Base-by-base conservation (phyloP, 2,113 vertebrate species). In the Pedionomus torquatus region DNA sequence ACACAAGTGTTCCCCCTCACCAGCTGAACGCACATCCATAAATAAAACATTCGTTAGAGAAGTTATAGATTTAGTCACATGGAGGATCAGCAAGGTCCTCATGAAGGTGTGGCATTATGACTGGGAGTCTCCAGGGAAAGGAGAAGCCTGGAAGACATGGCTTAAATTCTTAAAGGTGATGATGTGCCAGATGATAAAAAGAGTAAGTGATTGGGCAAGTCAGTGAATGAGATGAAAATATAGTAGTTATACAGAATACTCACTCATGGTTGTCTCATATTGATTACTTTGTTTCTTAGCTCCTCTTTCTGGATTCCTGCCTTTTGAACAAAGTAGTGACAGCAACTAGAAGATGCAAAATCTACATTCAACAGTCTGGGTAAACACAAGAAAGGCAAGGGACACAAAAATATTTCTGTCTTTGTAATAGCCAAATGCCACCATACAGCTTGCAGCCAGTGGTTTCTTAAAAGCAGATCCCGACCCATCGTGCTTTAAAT, bases 11-110 rank as follows among this genome's bases (percentile, higher is more conserved):
- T 92, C n/a, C 43, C 49, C 37, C 51, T 93, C 60, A 77, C 44
- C 68, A 76, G 60, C 63, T 92, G 83, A 95, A 55, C 13, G 8
- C 28, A 83, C 37, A 43, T 37, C 71, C 78, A 65, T 93, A 76
- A 94, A 95, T 72, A 90, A 93, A 91, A 90, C 35, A 76, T 74
- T 74, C 55, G 20, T 70, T 39, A 75, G 54, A 77, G 76, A 95
- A 24, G 37, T 55, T 79, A 82, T 26, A 44, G 44, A 66, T 65
- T 64, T 83, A 92, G 57, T 31, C 60, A 77, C n/a, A 65, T 15
- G 20, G 49, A 74, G n/a, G n/a, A 81, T 74, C 92, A 83, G 33
- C n/a, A 74, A 80, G 46, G 68, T 78, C 79, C 63, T 95, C 41
- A 28, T 63, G 68, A 90, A 95, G 71, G 61, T 39, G 20, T 52